Conservation (phyloP, 1,140 invertebrate genomes). For the Ditylenchus dipsaci region DNA sequence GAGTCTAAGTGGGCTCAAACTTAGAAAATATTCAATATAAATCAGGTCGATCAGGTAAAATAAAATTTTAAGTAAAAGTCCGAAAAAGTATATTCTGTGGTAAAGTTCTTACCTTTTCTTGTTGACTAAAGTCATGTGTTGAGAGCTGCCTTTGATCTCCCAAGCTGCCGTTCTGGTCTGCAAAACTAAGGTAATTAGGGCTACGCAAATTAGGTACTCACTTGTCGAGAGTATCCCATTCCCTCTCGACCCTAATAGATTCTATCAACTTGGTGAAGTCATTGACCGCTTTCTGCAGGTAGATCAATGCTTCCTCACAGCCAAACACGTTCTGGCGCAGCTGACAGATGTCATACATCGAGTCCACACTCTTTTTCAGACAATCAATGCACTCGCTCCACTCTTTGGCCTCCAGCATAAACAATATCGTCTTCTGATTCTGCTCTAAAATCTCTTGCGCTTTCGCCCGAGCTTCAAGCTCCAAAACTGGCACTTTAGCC, state of each 20-base stretch:
- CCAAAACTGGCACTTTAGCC: too few species aligned
- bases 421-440: background rate
- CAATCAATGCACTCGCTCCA: constrained; percentile 25
- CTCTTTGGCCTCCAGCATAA: constrained; percentile 23
- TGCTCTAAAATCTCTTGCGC: too few species aligned
- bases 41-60: too few species aligned
- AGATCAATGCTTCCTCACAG: constrained; percentile 41
- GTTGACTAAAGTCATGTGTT: background rate
- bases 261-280: constrained; percentile 36
- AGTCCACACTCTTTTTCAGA: constrained; percentile 28
- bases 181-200: constrained; percentile 21
- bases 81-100: constrained; percentile 7
- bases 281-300: constrained; percentile 30
- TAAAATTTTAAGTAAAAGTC: too few species aligned
- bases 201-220: constrained; percentile 14
- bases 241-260: constrained; percentile 31
- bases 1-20: too few species aligned
- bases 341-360: constrained; percentile 37
- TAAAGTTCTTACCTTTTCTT: background rate
- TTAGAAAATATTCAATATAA: too few species aligned
- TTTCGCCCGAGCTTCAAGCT: too few species aligned
- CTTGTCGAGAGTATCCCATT: constrained; percentile 46
- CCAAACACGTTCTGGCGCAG: constrained; percentile 15
- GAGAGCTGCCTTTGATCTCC: constrained; percentile 26
- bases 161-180: constrained; percentile 26